These are phyloP conservation scores for Acanthornis magna DNA, from an alignment of 2,797 vertebrate genomes.

Conservation along the genomic window DNA sequence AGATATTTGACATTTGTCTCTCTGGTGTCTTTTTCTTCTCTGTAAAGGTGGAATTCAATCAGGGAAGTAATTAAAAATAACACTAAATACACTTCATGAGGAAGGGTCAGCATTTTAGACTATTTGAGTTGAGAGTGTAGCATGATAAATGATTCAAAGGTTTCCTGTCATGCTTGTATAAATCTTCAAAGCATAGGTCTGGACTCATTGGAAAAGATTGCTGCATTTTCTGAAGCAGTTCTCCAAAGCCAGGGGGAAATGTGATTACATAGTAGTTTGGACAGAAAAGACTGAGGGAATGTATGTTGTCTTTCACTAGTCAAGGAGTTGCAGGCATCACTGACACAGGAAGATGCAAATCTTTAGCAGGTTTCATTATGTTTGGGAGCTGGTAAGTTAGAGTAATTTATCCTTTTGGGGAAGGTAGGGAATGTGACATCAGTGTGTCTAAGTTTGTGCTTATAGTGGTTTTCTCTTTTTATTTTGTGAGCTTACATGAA, in stretches of 20 bases:
- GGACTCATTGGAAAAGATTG: background rate
- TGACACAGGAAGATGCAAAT: slow-evolving; percentile 76
- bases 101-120: background rate
- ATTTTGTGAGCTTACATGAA: background rate
- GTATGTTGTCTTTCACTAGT: background rate
- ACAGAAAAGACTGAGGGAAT: background rate
- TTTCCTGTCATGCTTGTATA: background rate
- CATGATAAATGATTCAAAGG: background rate
- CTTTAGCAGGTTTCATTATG: slow-evolving; percentile 87
- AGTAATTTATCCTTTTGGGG: background rate
- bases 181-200: background rate
- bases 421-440: background rate
- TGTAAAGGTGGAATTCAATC: background rate
- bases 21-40: background rate
- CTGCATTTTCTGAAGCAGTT: background rate
- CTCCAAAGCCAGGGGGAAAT: slow-evolving; percentile 39
- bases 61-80: background rate
- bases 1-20: background rate
- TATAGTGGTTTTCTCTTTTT: background rate
- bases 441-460: background rate
- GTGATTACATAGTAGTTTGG: background rate
- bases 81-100: background rate
- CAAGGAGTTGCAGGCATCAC: background rate
- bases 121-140: background rate
- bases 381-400: slow-evolving; percentile 84